These are phyloP conservation scores for Synanthedon formicaeformis DNA, from an alignment of 2,888 invertebrate genomes.

Conservation along the genomic window DNA sequence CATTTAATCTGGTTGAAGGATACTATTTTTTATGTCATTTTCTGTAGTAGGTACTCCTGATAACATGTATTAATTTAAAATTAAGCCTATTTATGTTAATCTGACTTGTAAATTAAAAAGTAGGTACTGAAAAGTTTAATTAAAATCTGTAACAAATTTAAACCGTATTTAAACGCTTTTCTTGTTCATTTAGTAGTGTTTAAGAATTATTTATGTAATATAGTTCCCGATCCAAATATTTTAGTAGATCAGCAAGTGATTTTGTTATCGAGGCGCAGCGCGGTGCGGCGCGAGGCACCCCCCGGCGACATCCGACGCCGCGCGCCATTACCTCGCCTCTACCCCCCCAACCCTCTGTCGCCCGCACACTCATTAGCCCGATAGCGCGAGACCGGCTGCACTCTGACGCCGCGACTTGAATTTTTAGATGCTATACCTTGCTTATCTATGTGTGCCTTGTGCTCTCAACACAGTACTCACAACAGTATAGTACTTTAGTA, in stretches of 20 bases:
- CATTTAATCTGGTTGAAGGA: no score
- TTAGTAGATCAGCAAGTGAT: conserved; percentile 32
- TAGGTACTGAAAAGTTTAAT: no score
- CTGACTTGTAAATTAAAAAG: no score
- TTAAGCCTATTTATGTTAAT: no score
- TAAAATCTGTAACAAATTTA: no score
- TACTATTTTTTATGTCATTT: no score
- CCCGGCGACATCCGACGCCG: conserved; percentile 64
- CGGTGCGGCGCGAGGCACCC: conserved; percentile 48
- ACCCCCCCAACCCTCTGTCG: conserved; percentile 13
- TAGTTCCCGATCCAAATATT: not conserved
- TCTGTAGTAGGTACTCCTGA: no score
- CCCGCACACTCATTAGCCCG: conserved; percentile 45
- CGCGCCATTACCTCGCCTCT: conserved; percentile 51
- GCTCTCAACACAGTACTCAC: not conserved
- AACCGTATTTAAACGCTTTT: no score
- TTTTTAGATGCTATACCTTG: conserved; percentile 32
- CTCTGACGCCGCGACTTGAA: conserved; percentile 44
- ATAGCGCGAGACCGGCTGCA: conserved; percentile 50
- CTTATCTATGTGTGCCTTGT: not conserved
- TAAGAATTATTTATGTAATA: conserved; percentile 1
- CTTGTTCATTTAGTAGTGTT: not conserved
- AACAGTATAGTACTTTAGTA: no score
- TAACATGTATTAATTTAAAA: no score
- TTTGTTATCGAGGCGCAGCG: conserved; percentile 51